Percentiles rank a stretch among this genome's conserved stretches.
Evolutionary conservation across 1,140 invertebrate species (phyloP).

Genomic region (Myzus persicae): DNA sequence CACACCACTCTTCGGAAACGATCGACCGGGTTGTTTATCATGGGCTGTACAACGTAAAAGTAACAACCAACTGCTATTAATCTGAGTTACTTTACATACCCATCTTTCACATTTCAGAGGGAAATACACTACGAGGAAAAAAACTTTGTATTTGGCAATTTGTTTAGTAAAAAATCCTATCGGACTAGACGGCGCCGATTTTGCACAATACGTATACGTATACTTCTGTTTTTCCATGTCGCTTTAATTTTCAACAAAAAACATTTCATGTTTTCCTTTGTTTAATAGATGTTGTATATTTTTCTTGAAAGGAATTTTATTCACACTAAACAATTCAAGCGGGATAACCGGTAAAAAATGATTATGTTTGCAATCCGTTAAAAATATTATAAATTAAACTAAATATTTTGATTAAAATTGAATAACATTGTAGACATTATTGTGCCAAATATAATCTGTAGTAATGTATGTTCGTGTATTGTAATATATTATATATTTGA

Average conservation of each 20-base stretch:
- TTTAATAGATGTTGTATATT: background rate
- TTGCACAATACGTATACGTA: background rate
- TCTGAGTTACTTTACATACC: slow-evolving; percentile 36
- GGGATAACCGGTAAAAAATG: background rate
- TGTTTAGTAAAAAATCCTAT: slow-evolving; percentile 21
- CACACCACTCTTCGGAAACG: background rate
- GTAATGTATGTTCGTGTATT: background rate
- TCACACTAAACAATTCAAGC: background rate
- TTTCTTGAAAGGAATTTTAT: background rate
- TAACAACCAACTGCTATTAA: slow-evolving; percentile 43
- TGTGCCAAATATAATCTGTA: background rate
- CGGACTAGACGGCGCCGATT: slow-evolving; percentile 46
- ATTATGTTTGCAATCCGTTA: background rate
- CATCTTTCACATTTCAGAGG: background rate
- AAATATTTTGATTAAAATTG: background rate
- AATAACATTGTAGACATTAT: background rate
- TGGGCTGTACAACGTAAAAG: background rate
- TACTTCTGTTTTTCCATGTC: background rate
- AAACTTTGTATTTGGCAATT: slow-evolving; percentile 51
- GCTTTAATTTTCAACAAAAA: slow-evolving; percentile 15
- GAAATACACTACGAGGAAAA: background rate
- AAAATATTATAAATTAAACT: background rate
- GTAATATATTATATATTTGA: background rate
- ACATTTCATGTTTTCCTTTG: background rate
- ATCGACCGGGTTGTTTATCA: slow-evolving; percentile 8